A percentile compares a stretch with the other conserved stretches of the same genome.
Conservation (phyloP, 2,797 vertebrate genomes). For the Mormyrus hasselquistii region DNA sequence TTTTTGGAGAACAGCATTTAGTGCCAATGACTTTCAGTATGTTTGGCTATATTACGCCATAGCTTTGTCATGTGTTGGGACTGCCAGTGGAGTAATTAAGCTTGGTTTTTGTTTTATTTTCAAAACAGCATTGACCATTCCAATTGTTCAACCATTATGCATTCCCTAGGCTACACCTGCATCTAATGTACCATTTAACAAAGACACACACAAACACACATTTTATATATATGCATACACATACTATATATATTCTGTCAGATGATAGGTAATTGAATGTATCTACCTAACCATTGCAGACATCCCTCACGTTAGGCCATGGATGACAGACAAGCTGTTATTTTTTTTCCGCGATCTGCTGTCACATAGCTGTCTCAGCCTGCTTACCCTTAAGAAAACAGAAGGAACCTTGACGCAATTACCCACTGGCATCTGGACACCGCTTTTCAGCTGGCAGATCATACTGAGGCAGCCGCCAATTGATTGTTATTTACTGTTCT, state of each 20-base stretch:
- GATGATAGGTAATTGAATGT: background rate
- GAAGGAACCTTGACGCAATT: conserved; percentile 38
- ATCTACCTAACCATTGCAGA: background rate
- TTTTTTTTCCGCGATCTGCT: background rate
- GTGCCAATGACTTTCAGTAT: background rate
- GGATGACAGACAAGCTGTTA: background rate
- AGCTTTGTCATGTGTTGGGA: background rate
- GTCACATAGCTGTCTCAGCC: conserved; percentile 5
- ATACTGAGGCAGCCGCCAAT: conserved; percentile 2
- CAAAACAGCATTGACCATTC: background rate
- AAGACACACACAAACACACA: background rate
- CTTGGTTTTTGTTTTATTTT: background rate
- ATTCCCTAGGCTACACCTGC: background rate
- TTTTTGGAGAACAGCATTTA: background rate
- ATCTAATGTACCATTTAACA: background rate
- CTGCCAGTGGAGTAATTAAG: background rate
- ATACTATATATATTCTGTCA: background rate
- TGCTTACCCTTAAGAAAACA: conserved; percentile 28
- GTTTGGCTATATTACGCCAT: background rate
- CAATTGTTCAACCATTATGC: background rate
- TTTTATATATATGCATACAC: background rate
- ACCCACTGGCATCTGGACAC: conserved; percentile 36
- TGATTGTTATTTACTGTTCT: conserved; percentile 10
- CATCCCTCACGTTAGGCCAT: background rate
- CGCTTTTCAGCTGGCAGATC: conserved; percentile 3